phyloP scores from a whole-genome alignment of 2,113 vertebrate species.

The Nerophis ophidion region DNA sequence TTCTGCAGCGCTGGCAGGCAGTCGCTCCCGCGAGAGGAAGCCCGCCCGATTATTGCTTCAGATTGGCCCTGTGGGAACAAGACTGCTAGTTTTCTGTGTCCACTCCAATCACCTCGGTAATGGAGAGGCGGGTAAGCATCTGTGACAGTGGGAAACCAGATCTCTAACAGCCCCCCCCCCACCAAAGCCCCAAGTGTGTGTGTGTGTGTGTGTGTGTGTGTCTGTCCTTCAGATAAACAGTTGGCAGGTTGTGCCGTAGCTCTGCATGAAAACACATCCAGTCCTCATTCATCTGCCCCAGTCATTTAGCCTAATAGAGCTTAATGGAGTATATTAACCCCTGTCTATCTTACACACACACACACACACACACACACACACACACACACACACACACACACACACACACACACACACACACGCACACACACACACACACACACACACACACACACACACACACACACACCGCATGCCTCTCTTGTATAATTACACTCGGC shows the following conservation, averaged over 20 bases:
- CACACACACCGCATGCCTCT: constrained; percentile 46
- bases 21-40: constrained; percentile 49
- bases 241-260: constrained; percentile 78
- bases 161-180: constrained; percentile 33
- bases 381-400: constrained; percentile 22
- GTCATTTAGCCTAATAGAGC: constrained; percentile 68
- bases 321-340: constrained; percentile 69
- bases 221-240: constrained; percentile 58
- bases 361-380: constrained; percentile 20
- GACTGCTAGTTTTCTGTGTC: constrained; percentile 65
- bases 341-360: constrained; percentile 22
- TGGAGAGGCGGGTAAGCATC: constrained; percentile 76
- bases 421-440: constrained; percentile 16
- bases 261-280: constrained; percentile 30
- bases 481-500: constrained; percentile 57
- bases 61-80: constrained; percentile 64
- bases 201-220: constrained; percentile 6
- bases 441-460: constrained; percentile 45
- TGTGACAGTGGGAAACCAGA: constrained; percentile 69
- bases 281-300: constrained; percentile 63
- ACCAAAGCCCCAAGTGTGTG: constrained; percentile 1
- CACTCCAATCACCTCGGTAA: constrained; percentile 88
- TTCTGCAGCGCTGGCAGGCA: constrained; percentile 31
- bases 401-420: constrained; percentile 59
- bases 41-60: constrained; percentile 58